Evolutionary conservation across 2,113 vertebrate species (phyloP), one percentile per base, ranked within the genome.

Genomic region (Cebus imitator): DNA sequence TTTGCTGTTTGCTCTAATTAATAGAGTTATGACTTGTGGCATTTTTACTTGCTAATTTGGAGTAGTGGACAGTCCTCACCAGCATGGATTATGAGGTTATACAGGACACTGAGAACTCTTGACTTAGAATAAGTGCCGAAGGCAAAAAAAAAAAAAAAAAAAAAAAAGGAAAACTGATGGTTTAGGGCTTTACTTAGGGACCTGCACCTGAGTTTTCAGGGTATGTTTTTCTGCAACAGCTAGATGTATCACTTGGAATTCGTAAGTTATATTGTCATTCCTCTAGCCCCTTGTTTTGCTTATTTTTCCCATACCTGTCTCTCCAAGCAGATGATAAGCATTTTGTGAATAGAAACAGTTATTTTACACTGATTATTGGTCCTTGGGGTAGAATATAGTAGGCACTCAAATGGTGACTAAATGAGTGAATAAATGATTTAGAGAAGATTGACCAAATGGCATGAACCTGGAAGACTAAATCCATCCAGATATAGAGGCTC

Each of bases 221-320:
- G 3, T 9, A 12, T 7, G 1, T 12, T 20, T 72, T 12, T 48
- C n/a, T 3, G 0, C 5, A 13, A 40, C 4, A 20, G 8, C 17
- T 35, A 10, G n/a, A 13, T 21, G 30, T 21, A 37, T 55, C 84
- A 17, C 40, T 76, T 58, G 61, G 52, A 48, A 78, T 85, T 61
- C 68, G 57, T 55, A 86, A 55, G 45, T 30, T 45, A 21, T 6
- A 9, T 14, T 84, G 1, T 9, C 13, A 43, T 82, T 72, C 68
- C 16, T 32, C 9, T 57, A 84, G 16, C 23, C 8, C 18, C 52
- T 37, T 64, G 25, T 20, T 82, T 27, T 55, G 23, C n/a, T 84
- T 75, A 12, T 10, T 87, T 90, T 92, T n/a, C 43, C 30, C 17
- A 30, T 23, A 18, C 70, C 40, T 87, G 30, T 55, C 16, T 84